Evolutionary conservation across 2,888 invertebrate species (phyloP), one percentile per base, ranked within the genome.

Genomic region (Helicoverpa assulta): DNA sequence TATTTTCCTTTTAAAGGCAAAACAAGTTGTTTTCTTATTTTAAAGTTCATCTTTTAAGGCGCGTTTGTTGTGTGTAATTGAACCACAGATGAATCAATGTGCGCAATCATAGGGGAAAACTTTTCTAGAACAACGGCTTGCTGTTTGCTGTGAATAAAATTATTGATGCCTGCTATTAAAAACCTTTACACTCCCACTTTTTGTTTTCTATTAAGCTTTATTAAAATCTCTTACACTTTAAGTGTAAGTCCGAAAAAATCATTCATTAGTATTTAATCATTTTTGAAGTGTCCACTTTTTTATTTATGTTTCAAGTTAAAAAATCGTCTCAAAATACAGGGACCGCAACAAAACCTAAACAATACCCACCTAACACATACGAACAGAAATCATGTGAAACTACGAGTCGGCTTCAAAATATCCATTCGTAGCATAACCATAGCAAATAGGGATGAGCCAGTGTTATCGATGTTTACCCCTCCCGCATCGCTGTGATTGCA

Each of bases 401-500:
- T 47, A 40, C 29, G 47, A 61, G 26, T 72, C 52, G 19, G 43
- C 67, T 70, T 72, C 76, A 73, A 74, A 81, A 72, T 74, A 80
- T 68, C 70, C 73, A 67, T 73, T 76, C 76, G 72, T 78, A 76
- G 66, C 65, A 73, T 61, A 73, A 73, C 66, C 68, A 70, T 70
- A 74, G 74, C 76, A 80, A 82, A 83, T 78, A 83, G 78, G 52
- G 73, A 75, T 84, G 71, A 78, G 72, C 66, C 59, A 50, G 65
- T 63, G 75, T 77, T 83, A 81, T 83, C 83, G 83, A 84, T 82
- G 81, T 82, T 77, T 76, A 73, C 73, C 65, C 76, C 76, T 79
- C 81, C 84, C 84, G 83, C 82, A 85, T 83, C 73, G 78, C 70
- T 70, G 71, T 76, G 81, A 83, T 85, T 85, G 81, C 76, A 69